Percentiles rank a stretch among this genome's conserved stretches.
Evolutionary conservation across 1,140 invertebrate species (phyloP).

Genomic region (Cyclina sinensis): DNA sequence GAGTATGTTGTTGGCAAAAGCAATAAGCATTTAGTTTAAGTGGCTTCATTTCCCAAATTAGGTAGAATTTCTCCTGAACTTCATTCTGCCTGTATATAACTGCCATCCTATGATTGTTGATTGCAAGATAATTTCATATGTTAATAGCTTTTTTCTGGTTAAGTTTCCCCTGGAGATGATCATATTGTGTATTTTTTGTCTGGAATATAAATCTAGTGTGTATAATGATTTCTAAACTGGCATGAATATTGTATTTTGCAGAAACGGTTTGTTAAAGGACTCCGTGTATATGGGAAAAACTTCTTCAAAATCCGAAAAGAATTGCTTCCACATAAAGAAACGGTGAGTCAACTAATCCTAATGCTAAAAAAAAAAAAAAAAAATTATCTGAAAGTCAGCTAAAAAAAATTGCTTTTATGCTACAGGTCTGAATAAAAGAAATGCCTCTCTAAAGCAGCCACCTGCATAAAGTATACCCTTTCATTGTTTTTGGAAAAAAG

Average conservation of each 20-base stretch:
- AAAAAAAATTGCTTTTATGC: too few species aligned
- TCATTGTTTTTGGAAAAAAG: too few species aligned
- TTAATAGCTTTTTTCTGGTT: conserved; percentile 29
- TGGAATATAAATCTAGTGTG: background rate
- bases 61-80: too few species aligned
- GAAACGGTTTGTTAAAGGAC: conserved; percentile 96
- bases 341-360: conserved; percentile 90
- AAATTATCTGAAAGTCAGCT: too few species aligned
- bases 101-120: background rate
- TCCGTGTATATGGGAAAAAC: conserved; percentile 99
- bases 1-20: too few species aligned
- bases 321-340: conserved; percentile 97
- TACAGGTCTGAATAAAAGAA: too few species aligned
- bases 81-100: background rate
- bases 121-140: conserved; percentile 30
- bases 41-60: too few species aligned
- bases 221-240: conserved; percentile 3
- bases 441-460: too few species aligned
- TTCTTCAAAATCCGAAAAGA: conserved; percentile 99
- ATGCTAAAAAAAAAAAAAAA: too few species aligned
- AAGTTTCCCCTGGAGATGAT: background rate
- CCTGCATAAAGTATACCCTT: too few species aligned
- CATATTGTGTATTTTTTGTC: background rate
- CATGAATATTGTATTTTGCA: conserved; percentile 73
- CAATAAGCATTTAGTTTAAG: too few species aligned